Conservation (phyloP, 2,888 invertebrate genomes). For the Drosophila robusta region DNA sequence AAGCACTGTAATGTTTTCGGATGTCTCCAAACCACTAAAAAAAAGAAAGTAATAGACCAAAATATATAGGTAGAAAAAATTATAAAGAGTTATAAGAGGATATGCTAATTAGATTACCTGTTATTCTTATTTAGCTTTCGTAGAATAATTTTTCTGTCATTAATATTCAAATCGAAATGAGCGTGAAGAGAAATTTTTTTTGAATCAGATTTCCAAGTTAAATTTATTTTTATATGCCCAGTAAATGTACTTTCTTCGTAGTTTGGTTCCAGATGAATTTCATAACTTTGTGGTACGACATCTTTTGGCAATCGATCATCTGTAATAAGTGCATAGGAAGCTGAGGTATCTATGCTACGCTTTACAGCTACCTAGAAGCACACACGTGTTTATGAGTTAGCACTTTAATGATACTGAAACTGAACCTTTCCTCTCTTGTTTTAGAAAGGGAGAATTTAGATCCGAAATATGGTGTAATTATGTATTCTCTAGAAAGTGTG, state of each 20-base stretch:
- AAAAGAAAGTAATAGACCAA: background rate
- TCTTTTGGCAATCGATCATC: slow-evolving; percentile 88
- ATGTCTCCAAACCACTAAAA: slow-evolving; percentile 15
- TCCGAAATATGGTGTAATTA: too few species aligned
- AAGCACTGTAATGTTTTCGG: slow-evolving; percentile 70
- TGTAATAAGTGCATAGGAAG: slow-evolving; percentile 88
- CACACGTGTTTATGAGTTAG: slow-evolving; percentile 1
- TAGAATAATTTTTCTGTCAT: slow-evolving; percentile 86
- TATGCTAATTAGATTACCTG: slow-evolving; percentile 45
- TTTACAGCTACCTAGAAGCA: slow-evolving; percentile 82
- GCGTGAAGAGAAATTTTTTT: slow-evolving; percentile 89
- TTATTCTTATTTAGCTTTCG: slow-evolving; percentile 73
- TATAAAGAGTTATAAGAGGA: slow-evolving; percentile 1
- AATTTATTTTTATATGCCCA: slow-evolving; percentile 89
- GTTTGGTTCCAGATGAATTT: slow-evolving; percentile 89
- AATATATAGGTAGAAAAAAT: background rate
- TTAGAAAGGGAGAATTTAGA: too few species aligned
- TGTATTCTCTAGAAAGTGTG: too few species aligned
- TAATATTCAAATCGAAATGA: slow-evolving; percentile 88
- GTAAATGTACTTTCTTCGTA: slow-evolving; percentile 88
- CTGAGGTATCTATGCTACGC: slow-evolving; percentile 90
- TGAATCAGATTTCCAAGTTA: slow-evolving; percentile 88
- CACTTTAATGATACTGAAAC: background rate
- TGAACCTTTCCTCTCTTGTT: too few species aligned
- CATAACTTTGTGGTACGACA: slow-evolving; percentile 89